These are phyloP conservation scores for Chaetura pelagica DNA, from an alignment of 2,113 vertebrate species.

Conservation along the genomic window DNA sequence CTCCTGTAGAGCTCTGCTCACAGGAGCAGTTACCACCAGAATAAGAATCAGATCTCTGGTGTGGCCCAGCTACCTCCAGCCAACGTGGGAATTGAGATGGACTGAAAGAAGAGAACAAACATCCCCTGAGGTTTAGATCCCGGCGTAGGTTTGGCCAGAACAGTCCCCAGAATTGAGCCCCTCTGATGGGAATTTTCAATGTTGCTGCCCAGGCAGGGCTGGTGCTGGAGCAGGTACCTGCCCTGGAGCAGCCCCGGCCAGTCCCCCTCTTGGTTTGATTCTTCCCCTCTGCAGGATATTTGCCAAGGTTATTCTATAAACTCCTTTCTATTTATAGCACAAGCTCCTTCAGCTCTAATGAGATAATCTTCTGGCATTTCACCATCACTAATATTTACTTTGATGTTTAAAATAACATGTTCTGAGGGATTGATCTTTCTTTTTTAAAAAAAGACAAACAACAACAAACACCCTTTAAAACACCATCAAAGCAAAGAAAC, in stretches of 20 bases:
- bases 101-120: background rate
- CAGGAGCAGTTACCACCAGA: rapidly evolving
- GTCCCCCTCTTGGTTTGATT: background rate
- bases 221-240: background rate
- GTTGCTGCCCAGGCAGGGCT: background rate
- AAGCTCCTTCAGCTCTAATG: conserved; percentile 38
- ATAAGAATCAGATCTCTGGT: background rate
- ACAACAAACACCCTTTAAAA: background rate
- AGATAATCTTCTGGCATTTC: conserved; percentile 58
- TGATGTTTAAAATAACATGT: conserved; percentile 59
- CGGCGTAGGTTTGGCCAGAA: rapidly evolving
- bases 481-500: background rate
- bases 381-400: conserved; percentile 56
- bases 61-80: background rate
- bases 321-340: conserved; percentile 52
- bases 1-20: background rate
- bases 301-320: conserved; percentile 51
- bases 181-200: background rate
- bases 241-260: background rate
- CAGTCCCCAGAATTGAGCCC: background rate
- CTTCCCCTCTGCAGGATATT: background rate
- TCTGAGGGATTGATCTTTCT: background rate
- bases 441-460: background rate
- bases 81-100: rapidly evolving
- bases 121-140: rapidly evolving